Conservation (phyloP, 2,797 vertebrate species). For the Fringilla coelebs region DNA sequence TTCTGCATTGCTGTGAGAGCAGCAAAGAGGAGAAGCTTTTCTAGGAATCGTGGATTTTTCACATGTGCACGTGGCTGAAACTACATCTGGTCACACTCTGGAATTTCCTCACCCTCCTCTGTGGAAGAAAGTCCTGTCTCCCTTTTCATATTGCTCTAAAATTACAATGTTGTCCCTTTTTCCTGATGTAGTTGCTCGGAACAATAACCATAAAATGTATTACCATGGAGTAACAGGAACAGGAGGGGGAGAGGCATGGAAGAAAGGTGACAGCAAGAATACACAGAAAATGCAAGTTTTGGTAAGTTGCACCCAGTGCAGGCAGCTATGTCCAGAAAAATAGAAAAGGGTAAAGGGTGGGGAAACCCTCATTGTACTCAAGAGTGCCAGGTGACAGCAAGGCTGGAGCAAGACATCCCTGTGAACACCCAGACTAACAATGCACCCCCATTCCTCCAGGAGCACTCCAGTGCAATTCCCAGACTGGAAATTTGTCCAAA, state of each 20-base stretch:
- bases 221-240: neutral
- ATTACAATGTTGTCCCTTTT: neutral
- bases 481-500: neutral
- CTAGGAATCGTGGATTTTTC: neutral
- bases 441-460: neutral
- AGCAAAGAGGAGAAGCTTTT: neutral
- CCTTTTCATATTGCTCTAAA: neutral
- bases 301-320: neutral
- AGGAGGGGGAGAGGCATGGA: neutral
- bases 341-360: neutral
- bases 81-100: accelerated
- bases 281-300: neutral
- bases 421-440: neutral
- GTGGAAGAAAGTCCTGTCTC: neutral
- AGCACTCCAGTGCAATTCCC: neutral
- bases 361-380: neutral
- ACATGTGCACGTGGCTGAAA: accelerated
- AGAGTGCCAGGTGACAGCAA: neutral
- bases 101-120: neutral
- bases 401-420: neutral
- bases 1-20: neutral
- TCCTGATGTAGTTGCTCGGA: neutral
- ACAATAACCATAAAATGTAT: neutral
- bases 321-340: neutral
- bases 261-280: neutral